Evolutionary conservation across 2,888 invertebrate species (phyloP).

Genomic region (Platerodrilus igneus): DNA sequence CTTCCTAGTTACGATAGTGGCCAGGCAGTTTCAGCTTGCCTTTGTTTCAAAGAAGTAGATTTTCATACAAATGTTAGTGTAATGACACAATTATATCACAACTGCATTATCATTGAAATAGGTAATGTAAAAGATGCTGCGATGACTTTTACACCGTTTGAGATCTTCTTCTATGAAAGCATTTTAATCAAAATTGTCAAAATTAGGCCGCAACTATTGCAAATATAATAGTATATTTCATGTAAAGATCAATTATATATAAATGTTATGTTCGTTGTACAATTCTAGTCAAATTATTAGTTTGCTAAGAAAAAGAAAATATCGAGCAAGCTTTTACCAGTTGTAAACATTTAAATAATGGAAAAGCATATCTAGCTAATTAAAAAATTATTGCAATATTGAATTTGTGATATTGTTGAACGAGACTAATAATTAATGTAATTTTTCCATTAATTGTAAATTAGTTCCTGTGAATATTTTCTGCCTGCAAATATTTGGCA

Average conservation of each 20-base stretch:
- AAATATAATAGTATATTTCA: too few relatives aligned
- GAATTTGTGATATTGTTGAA: constrained; percentile 50
- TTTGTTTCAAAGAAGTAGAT: constrained; percentile 26
- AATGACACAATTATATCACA: constrained; percentile 17
- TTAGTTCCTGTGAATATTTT: constrained; percentile 43
- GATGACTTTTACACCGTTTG: constrained; percentile 23
- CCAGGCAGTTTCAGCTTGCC: constrained; percentile 33
- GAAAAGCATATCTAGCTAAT: constrained; percentile 46
- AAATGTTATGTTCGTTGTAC: constrained; percentile 23
- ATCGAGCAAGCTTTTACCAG: constrained; percentile 22
- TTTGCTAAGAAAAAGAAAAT: constrained; percentile 23
- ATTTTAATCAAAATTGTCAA: too few relatives aligned
- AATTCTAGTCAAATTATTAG: constrained; percentile 27
- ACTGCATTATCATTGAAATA: too few relatives aligned
- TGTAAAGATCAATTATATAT: constrained; percentile 23
- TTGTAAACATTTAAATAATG: constrained; percentile 36
- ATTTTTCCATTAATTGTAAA: constrained; percentile 45
- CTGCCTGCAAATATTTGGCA: constrained; percentile 28
- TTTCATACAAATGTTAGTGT: constrained; percentile 24
- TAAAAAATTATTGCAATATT: constrained; percentile 48
- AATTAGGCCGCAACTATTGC: constrained; percentile 12
- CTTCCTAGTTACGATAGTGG: constrained; percentile 41
- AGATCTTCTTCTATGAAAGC: constrained; percentile 20
- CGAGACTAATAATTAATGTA: constrained; percentile 47
- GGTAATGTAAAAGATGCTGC: constrained; percentile 18